Base-by-base conservation (phyloP, 2,888 invertebrate genomes). In the Horisme vitalbata region DNA sequence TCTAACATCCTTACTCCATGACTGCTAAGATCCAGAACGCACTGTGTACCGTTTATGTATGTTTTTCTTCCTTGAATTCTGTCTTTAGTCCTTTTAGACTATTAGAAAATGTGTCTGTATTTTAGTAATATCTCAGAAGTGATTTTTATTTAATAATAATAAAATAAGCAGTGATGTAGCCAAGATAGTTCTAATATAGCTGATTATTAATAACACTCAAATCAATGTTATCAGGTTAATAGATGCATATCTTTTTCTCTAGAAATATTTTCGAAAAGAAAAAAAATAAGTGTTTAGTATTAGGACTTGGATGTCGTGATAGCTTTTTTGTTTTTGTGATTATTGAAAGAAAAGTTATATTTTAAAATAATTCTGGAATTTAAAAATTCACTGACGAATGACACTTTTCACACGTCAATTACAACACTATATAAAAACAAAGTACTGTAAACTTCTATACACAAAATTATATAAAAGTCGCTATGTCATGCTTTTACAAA, bases 171-270 rank as follows among this genome's bases (percentile, higher is more conserved):
- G 80, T 79, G 51, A 57, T 78, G 78, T 80, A 79, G 81, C 51
- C 63, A 68, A 70, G 64, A 75, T 82, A 82, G 75, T 65, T 65
- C 26, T 26, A 66, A 72, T 43, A 79, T 83, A 84, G 81, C 77
- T 76, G 73, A 77, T 63, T 65, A 71, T 67, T 59, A 66, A 62
- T 57, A 61, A 61, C 59, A 57, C 59, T 59, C 61, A 66, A 71
- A 68, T 71, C 65, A 79, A 77, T 83, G 79, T 85, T 84, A 84
- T 83, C 85, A 82, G 73, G 69, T 82, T 79, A 77, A 84, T 88
- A 88, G 88, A 87, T 82, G 88, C 88, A 89, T 89, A 89, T 89
- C 88, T 77, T 86, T 86, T 84, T 83, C 82, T 84, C 80, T 89
- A 89, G 86, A 75, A 71, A 78, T 86, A 85, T 85, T 88, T 87